Conservation (phyloP, 1,140 invertebrate genomes). For the Lucilia sericata region DNA sequence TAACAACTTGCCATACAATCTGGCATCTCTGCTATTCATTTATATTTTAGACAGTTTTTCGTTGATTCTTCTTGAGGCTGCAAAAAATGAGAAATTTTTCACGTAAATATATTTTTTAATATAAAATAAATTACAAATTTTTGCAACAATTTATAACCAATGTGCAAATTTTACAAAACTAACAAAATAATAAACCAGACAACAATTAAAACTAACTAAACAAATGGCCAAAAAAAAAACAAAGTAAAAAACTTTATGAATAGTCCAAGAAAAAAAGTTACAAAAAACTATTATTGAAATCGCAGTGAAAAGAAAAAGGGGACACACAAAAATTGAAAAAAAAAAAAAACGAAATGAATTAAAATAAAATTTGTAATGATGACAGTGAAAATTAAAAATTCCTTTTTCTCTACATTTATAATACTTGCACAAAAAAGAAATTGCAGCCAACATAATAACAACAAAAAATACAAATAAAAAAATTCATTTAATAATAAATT, state of each 20-base stretch:
- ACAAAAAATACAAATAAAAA: not conserved
- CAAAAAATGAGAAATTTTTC: conserved; percentile 24
- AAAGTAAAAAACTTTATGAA: not conserved
- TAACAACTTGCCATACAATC: not conserved
- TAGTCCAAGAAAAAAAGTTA: not conserved
- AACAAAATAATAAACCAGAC: not conserved
- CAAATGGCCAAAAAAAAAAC: not conserved
- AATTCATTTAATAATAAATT: not conserved
- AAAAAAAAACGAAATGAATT: not conserved
- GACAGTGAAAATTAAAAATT: conserved; percentile 18
- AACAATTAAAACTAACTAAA: not conserved
- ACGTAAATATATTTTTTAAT: conserved; percentile 8
- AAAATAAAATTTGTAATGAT: not conserved
- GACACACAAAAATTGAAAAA: not conserved
- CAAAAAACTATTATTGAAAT: conserved; percentile 5
- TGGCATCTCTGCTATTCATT: not conserved
- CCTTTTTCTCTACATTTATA: not conserved
- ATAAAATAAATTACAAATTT: conserved; percentile 6
- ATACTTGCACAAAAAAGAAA: not conserved
- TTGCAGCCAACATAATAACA: not conserved
- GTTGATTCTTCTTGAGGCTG: conserved; percentile 15
- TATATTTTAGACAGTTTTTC: conserved; percentile 1
- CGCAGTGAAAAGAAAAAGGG: not conserved
- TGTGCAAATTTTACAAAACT: not conserved
- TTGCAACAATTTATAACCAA: not conserved